Evolutionary conservation across 1,140 invertebrate genomes (phyloP).

Genomic region (Parasteatoda tepidariorum): DNA sequence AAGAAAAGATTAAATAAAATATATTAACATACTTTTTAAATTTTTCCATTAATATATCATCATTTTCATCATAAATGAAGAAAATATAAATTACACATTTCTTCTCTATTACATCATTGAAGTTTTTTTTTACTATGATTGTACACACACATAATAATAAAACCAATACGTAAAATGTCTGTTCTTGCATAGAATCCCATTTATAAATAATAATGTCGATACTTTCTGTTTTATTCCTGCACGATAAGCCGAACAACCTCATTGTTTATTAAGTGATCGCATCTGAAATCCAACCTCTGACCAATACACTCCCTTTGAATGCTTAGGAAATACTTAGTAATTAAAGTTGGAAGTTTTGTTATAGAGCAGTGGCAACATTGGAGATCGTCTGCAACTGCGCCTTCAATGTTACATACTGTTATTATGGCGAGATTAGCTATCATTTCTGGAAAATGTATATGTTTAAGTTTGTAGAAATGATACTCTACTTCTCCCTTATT

Average conservation of each 20-base stretch:
- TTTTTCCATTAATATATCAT: too few species aligned
- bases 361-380: neutral
- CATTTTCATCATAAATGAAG: too few species aligned
- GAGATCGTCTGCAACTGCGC: too few species aligned
- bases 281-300: constrained; percentile 3
- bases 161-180: constrained; percentile 19
- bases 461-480: constrained; percentile 11
- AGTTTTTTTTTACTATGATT: neutral
- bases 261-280: constrained; percentile 47
- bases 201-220: constrained; percentile 24
- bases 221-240: neutral
- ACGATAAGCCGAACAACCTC: neutral
- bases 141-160: constrained; percentile 13
- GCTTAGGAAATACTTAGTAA: neutral
- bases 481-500: neutral
- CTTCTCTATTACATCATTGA: neutral
- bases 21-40: too few species aligned
- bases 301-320: neutral
- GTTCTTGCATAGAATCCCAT: constrained; percentile 1
- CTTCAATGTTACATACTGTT: too few species aligned
- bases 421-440: too few species aligned
- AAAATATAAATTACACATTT: too few species aligned
- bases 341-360: constrained; percentile 5
- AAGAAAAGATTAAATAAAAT: too few species aligned
- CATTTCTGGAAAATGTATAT: constrained; percentile 6